Evolutionary conservation across 2,888 invertebrate genomes (phyloP).

Genomic region (Opisthograptis luteolata): DNA sequence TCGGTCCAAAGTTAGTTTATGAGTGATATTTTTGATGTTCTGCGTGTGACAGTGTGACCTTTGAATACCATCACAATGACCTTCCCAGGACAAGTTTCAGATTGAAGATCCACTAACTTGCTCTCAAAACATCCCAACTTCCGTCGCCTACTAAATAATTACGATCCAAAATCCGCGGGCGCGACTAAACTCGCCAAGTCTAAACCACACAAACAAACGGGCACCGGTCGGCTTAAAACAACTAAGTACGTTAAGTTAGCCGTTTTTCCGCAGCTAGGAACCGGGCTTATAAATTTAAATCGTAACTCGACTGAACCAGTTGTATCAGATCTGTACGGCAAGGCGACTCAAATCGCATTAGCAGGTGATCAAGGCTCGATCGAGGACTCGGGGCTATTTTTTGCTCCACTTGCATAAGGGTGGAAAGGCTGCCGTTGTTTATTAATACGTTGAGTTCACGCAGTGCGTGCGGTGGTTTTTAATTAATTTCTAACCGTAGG

Average conservation of each 20-base stretch:
- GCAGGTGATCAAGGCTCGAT: slow-evolving; percentile 52
- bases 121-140: not conserved
- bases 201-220: slow-evolving; percentile 22
- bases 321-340: slow-evolving; percentile 56
- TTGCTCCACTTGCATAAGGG: slow-evolving; percentile 11
- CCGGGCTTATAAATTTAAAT: slow-evolving; percentile 35
- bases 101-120: not conserved
- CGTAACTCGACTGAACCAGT: slow-evolving; percentile 57
- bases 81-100: not conserved
- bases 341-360: slow-evolving; percentile 74
- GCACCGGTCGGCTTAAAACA: slow-evolving; percentile 24
- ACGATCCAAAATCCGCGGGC: slow-evolving; percentile 16
- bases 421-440: slow-evolving; percentile 8
- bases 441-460: slow-evolving; percentile 6
- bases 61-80: not conserved
- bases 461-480: not conserved
- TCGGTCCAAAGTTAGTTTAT: no score
- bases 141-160: slow-evolving; percentile 15
- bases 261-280: slow-evolving; percentile 25
- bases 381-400: slow-evolving; percentile 23
- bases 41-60: not conserved
- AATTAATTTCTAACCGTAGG: not conserved
- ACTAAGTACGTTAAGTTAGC: slow-evolving; percentile 26
- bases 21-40: not conserved
- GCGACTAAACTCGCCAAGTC: slow-evolving; percentile 15